Base-by-base conservation (phyloP, 2,113 vertebrate species). In the Acanthochromis polyacanthus region DNA sequence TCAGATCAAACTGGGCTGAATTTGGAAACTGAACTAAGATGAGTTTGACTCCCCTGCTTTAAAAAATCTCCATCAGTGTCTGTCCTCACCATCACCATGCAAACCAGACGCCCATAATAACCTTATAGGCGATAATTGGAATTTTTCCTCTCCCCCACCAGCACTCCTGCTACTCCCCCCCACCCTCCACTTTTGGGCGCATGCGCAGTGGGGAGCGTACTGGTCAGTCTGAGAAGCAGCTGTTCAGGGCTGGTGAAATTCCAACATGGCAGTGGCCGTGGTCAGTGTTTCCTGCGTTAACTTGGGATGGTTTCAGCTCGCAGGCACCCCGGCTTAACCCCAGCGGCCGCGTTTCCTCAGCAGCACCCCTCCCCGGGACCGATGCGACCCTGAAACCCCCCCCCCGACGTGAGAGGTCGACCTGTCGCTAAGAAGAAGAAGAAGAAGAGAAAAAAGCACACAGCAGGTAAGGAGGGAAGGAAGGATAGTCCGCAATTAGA, bases 231-330 rank as follows among this genome's bases (percentile, higher is more conserved):
- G 93, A 93, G 95, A 93, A 95, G 97, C 96, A 97, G 96, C 97
- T 97, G 97, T 97, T 97, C 95, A 91, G 76, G 95, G 95, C 96
- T 96, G 91, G 83, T 95, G 96, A 96, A 96, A 98, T 98, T 97
- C 96, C 97, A 98, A 97, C 97, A 98, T 98, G 97, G 97, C 96
- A 98, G 96, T 96, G 95, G 95, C 95, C 95, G 96, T 95, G 96
- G 96, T 96, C 96, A 95, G 96, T 95, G 96, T 95, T 95, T 95
- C 94, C 95, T 95, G 95, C 95, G 95, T 92, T 94, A 94, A 96
- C 96, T 97, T 95, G 96, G 96, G 96, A 97, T 96, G 96, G 93
- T 96, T 96, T 95, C 96, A 95, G 95, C 96, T 94, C 95, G 88
- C 91, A 89, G 95, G 94, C 95, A 95, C 78, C 95, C 95, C 94